These are phyloP conservation scores for Micronisus gabar DNA, from an alignment of 2,113 vertebrate genomes.

Conservation along the genomic window DNA sequence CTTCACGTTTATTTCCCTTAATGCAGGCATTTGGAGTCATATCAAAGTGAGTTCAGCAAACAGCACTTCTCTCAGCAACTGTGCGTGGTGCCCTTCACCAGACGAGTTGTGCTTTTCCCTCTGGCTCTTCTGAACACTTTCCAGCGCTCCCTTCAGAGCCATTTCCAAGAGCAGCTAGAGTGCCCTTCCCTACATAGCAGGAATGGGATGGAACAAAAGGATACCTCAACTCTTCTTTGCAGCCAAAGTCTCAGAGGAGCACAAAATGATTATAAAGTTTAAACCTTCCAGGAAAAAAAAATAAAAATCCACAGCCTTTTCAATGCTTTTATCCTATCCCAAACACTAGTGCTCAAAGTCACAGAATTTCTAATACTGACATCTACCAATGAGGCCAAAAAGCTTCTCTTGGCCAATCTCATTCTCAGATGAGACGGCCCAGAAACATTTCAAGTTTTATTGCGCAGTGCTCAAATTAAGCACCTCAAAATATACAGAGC, in stretches of 20 bases:
- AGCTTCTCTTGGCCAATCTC: neutral
- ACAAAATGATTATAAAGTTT: neutral
- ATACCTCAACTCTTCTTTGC: neutral
- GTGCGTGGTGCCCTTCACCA: neutral
- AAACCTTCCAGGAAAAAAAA: neutral
- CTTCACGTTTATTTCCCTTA: neutral
- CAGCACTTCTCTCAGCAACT: neutral
- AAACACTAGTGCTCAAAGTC: neutral
- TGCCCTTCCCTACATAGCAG: neutral
- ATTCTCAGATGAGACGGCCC: neutral
- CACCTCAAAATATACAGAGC: neutral
- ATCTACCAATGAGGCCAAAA: neutral
- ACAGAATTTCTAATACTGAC: neutral
- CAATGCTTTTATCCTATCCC: neutral
- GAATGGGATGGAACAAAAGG: neutral
- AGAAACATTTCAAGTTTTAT: neutral
- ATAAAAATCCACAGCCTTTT: neutral
- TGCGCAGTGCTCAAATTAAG: neutral
- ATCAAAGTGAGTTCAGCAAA: neutral
- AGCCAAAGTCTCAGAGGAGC: neutral
- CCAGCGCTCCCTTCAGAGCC: neutral
- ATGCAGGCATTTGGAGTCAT: accelerated
- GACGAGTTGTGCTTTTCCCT: neutral
- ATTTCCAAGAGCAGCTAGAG: neutral
- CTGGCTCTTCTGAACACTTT: neutral